Conservation (phyloP, 1,140 invertebrate genomes). For the Brachionus koreanus region DNA sequence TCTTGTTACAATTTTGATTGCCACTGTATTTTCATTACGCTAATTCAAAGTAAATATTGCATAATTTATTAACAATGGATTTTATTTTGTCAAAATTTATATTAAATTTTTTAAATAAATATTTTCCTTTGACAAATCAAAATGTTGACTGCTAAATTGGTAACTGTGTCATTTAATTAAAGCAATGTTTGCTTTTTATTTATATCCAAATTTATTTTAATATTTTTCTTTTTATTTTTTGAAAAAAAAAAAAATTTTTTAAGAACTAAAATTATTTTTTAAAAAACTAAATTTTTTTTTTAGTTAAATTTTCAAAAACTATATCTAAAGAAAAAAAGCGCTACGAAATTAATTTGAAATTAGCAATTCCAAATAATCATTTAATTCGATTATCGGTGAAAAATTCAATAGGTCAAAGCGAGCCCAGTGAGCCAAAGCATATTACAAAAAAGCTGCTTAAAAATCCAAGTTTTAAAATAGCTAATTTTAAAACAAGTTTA, state of each 20-base stretch:
- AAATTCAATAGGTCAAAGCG: neutral
- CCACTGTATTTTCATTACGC: neutral
- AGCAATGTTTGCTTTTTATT: neutral
- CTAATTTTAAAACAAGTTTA: neutral
- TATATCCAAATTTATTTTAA: no score
- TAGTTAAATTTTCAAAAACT: slow-evolving; percentile 1
- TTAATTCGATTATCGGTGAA: neutral
- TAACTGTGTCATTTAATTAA: neutral
- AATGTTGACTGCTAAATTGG: neutral
- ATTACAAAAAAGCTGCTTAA: neutral
- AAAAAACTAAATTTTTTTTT: neutral
- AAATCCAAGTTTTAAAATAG: neutral
- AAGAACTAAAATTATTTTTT: no score
- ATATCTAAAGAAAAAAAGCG: neutral
- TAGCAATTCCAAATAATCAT: neutral
- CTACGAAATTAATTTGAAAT: slow-evolving; percentile 3
- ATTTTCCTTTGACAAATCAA: neutral
- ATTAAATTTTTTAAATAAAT: neutral
- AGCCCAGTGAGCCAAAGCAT: neutral
- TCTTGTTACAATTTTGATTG: neutral
- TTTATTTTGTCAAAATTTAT: neutral
- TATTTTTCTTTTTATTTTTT: no score
- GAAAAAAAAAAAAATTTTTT: no score
- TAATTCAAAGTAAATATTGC: neutral
- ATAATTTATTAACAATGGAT: neutral